A percentile compares a stretch with the other conserved stretches of the same genome.
These are phyloP conservation scores for Enteromius treurensis DNA, from an alignment of 2,797 vertebrate species.

Conservation along the genomic window DNA sequence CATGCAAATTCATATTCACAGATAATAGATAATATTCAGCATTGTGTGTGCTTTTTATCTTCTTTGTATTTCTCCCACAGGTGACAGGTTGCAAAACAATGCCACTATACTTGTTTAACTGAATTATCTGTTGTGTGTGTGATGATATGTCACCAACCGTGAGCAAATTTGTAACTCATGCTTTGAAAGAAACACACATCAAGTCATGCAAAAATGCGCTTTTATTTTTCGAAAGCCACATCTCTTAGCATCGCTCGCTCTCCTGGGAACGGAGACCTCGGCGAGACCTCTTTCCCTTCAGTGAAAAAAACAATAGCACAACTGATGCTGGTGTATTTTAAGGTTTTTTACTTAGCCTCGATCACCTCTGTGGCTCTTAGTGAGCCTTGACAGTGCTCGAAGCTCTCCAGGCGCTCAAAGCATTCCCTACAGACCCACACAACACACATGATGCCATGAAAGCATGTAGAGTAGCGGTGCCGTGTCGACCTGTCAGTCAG, in stretches of 20 bases:
- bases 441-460: conserved; percentile 63
- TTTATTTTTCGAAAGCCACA: conserved; percentile 54
- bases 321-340: conserved; percentile 63
- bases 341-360: conserved; percentile 66
- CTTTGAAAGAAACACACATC: conserved; percentile 58
- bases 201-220: conserved; percentile 44
- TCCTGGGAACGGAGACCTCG: conserved; percentile 52
- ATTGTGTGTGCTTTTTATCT: neutral
- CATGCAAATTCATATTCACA: neutral
- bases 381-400: conserved; percentile 66
- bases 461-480: conserved; percentile 56
- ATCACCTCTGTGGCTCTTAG: conserved; percentile 64
- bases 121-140: neutral
- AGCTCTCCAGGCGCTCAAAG: conserved; percentile 64
- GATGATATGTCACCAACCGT: conserved; percentile 10
- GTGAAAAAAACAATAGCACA: conserved; percentile 56
- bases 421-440: conserved; percentile 61
- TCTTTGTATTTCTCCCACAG: neutral
- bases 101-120: neutral
- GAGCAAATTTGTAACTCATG: conserved; percentile 11
- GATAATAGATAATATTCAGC: neutral
- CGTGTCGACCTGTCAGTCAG: conserved; percentile 65
- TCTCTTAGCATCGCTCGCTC: conserved; percentile 37
- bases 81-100: conserved; percentile 9
- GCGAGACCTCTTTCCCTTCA: conserved; percentile 52